Evolutionary conservation across 2,797 vertebrate genomes (phyloP), one percentile per base, ranked within the genome.

Genomic region (Manis javanica): DNA sequence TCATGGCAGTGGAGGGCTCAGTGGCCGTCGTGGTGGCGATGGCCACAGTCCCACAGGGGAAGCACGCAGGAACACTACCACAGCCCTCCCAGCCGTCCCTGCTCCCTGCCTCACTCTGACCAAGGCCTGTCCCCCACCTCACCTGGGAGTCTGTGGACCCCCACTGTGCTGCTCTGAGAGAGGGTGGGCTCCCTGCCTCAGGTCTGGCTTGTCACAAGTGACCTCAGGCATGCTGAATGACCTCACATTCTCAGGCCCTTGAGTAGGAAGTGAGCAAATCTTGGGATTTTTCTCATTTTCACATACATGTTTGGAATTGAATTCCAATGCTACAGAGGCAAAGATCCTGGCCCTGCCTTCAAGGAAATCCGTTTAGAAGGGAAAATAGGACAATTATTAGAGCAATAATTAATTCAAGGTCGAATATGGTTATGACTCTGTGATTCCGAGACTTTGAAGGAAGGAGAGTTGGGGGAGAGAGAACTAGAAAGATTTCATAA

Each of bases 21-120:
- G 96, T 97, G 85, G 87, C 93, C 96, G 98, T 98, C 94, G 98
- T 96, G 12, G 98, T 98, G 92, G 99, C 98, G 59, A 99, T 90
- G 2, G 97, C 99, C 97, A 99, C 68, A 34, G 84, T 97, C 19
- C 99, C 99, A 26, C 98, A 98, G 79, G 98, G 98, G 0, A 99
- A 98, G 93, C 99, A 99, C 83, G 98, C 99, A 99, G 57, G 95
- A 91, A 96, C 75, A 85, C 64, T 74, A 77, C 71, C 68, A 23
- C 19, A 26, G 39, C 61, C 59, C 42, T 57, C 63, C 53, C 16
- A 51, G 24, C 34, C 42, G n/a, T 69, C 29, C 42, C 39, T 69
- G 53, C n/a, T 18, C 63, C 69, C 46, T 26, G 6, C 4, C 21
- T 37, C 18, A 9, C 19, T 68, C 10, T 23, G n/a, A 31, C 51